A percentile compares a stretch with the other conserved stretches of the same genome.
phyloP scores from a whole-genome alignment of 2,113 vertebrate genomes.

The Rhombomys opimus region DNA sequence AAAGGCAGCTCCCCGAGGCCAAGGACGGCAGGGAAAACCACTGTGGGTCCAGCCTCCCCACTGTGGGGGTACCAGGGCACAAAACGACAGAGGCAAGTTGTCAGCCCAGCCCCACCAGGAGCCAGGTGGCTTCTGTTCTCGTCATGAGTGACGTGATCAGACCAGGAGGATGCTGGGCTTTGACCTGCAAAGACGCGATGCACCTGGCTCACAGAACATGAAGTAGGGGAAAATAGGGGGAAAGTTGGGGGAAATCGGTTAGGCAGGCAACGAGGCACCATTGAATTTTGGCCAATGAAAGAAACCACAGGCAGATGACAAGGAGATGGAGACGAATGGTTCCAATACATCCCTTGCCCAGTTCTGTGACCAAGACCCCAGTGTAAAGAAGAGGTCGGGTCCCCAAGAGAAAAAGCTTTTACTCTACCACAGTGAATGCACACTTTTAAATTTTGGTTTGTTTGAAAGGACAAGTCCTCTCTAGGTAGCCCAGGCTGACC shows the following conservation, averaged over 20 bases:
- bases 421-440: not conserved
- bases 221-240: not conserved
- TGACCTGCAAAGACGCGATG: not conserved
- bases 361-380: not conserved
- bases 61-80: not conserved
- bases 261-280: not conserved
- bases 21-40: not conserved
- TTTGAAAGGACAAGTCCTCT: not conserved
- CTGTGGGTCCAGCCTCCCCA: not conserved
- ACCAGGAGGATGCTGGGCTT: not conserved
- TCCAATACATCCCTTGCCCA: not conserved
- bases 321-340: not conserved
- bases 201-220: not conserved
- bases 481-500: not conserved
- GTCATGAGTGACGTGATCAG: not conserved
- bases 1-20: not conserved
- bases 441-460: not conserved
- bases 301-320: not conserved
- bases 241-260: not conserved
- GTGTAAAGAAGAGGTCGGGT: not conserved
- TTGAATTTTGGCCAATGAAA: not conserved
- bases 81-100: not conserved
- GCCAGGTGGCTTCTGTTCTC: not conserved
- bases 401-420: not conserved
- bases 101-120: not conserved